Base-by-base conservation (phyloP, 2,888 invertebrate genomes). In the Brenthis hecate region DNA sequence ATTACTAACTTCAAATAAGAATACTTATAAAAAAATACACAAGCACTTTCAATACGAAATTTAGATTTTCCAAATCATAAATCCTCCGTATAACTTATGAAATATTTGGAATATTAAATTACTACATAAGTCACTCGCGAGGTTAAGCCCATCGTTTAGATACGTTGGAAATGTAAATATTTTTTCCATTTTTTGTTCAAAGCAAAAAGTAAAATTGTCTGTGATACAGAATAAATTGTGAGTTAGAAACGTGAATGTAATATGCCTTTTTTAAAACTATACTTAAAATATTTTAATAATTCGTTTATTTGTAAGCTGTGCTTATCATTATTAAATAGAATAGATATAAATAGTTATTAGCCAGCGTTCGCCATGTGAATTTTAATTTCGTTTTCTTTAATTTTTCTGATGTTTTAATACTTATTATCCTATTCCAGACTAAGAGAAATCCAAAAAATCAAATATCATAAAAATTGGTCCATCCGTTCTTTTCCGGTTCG, bases 211-310 rank as follows among this genome's bases (percentile, higher is more conserved):
- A 43, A 43, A 56, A 48, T 64, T 56, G 19, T 53, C 23, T 32
- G 47, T 48, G 64, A 23, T 56, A 64, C 55, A 48, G 55, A 64
- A 55, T 64, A 64, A 55, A 64, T 64, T 64, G 55, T 64, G 23
- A 60, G 23, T 28, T 60, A 48, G 48, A 16, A 48, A 48, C 6
- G 6, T 6, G 58, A 23, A 48, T 13, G 23, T 11, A 48, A 48
- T 60, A 11, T 48, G 23, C 11, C 8, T 28, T 47, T 23, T 28
- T n/a, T 48, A 1, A 23, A 58, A 43, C 36, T 43, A 43, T 43
- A 43, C 11, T 43, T 8, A 36, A 11, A 8, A 36, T 36, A 8
- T 36, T 36, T 36, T 36, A 51, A n/a, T 3, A 0, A 0, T 51
- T 14, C 6, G 51, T 51, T 51, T 14, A n/a, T n/a, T n/a, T 51